A percentile compares a stretch with the other conserved stretches of the same genome.
These are phyloP conservation scores for Sylvilagus floridanus DNA, from an alignment of 2,797 vertebrate genomes.

Conservation along the genomic window DNA sequence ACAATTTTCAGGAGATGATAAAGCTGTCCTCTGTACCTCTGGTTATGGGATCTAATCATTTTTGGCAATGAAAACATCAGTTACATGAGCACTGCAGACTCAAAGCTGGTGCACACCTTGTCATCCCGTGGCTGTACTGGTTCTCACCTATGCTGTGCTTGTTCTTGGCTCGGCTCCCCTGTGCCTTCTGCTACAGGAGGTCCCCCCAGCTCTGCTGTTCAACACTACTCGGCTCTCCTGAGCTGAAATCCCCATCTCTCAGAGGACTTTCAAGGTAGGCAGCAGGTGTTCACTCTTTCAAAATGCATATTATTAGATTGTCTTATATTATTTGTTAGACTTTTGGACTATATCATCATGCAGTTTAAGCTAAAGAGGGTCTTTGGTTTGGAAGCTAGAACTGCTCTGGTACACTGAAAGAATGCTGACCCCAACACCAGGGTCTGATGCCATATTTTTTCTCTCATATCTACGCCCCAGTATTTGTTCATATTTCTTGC, in stretches of 20 bases:
- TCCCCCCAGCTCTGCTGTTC: accelerated
- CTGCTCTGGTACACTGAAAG: neutral
- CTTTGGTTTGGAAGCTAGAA: neutral
- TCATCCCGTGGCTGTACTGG: accelerated
- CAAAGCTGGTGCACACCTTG: neutral
- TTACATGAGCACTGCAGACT: neutral
- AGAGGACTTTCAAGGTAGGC: neutral
- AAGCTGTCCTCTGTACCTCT: accelerated
- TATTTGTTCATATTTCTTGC: neutral
- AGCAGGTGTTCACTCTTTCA: neutral
- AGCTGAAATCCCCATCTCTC: neutral
- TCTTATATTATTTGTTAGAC: neutral
- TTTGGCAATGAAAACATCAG: neutral
- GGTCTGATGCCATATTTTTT: neutral
- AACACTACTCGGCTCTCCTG: accelerated
- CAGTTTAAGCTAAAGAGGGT: neutral
- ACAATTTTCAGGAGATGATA: neutral
- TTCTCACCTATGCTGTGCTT: accelerated
- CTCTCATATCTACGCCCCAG: neutral
- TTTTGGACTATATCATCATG: neutral
- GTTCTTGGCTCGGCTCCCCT: neutral
- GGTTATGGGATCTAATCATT: neutral
- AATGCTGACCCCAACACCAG: neutral
- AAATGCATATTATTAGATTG: neutral
- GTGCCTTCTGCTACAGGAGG: accelerated